Percentiles rank a stretch among this genome's conserved stretches.
Evolutionary conservation across 2,888 invertebrate genomes (phyloP).

Genomic region (Brachypterus glaber): DNA sequence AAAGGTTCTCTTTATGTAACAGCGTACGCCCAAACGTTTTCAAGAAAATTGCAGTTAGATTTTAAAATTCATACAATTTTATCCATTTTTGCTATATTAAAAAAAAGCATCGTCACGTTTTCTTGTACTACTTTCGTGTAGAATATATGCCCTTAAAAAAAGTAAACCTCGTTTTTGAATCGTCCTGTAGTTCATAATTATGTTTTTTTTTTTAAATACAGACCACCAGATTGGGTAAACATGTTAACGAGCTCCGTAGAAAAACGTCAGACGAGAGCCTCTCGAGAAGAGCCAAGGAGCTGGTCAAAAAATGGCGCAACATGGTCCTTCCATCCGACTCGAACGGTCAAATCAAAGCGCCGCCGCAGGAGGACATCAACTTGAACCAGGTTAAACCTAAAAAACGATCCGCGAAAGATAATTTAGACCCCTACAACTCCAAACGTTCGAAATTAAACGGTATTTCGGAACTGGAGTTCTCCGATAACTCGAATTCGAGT

Average conservation of each 20-base stretch:
- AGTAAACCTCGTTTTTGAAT: too few species aligned
- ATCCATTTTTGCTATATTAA: too few species aligned
- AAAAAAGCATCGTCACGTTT: too few species aligned
- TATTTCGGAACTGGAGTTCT: conserved; percentile 35
- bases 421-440: conserved; percentile 19
- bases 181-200: background rate
- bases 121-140: too few species aligned
- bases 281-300: conserved; percentile 82
- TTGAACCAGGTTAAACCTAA: conserved; percentile 21
- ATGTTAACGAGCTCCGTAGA: conserved; percentile 83
- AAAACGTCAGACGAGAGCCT: conserved; percentile 76
- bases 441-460: conserved; percentile 44
- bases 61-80: too few species aligned
- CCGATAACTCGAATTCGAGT: conserved; percentile 41
- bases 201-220: conserved; percentile 34
- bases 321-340: conserved; percentile 57
- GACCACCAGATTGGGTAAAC: conserved; percentile 90
- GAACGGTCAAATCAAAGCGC: conserved; percentile 35
- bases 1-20: too few species aligned
- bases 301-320: conserved; percentile 88
- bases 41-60: too few species aligned
- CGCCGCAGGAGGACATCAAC: conserved; percentile 12
- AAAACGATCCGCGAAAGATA: conserved; percentile 25
- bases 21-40: too few species aligned
- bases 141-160: too few species aligned